Evolutionary conservation across 1,140 invertebrate genomes (phyloP).

Genomic region (Vanessa tameamea): DNA sequence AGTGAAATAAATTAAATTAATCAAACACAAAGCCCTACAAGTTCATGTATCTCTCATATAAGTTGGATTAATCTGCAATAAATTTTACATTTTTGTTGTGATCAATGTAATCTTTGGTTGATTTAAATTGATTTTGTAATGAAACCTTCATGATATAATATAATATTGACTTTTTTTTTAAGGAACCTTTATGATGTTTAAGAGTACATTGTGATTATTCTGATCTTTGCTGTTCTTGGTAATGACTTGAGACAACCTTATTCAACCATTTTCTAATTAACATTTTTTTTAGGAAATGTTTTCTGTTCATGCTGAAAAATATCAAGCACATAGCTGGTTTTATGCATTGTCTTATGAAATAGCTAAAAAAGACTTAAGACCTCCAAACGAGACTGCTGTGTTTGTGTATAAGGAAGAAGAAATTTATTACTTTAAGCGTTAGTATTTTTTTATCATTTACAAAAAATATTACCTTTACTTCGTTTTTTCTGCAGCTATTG

Average conservation of each 20-base stretch:
- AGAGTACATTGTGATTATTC: too few relatives aligned
- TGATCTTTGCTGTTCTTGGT: background rate
- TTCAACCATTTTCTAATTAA: background rate
- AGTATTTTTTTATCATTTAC: constrained; percentile 3
- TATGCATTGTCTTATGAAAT: constrained; percentile 87
- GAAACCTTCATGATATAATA: background rate
- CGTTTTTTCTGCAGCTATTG: too few relatives aligned
- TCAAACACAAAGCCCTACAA: background rate
- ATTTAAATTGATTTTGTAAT: background rate
- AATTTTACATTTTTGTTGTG: too few relatives aligned
- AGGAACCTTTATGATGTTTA: too few relatives aligned
- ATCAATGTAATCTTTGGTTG: background rate
- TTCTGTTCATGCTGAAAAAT: constrained; percentile 86
- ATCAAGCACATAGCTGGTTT: constrained; percentile 92
- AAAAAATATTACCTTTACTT: too few relatives aligned
- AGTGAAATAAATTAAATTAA: too few relatives aligned
- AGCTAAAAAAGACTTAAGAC: constrained; percentile 84
- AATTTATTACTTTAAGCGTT: constrained; percentile 66
- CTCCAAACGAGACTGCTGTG: constrained; percentile 85
- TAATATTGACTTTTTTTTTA: too few relatives aligned
- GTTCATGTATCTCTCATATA: background rate
- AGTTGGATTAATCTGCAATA: background rate
- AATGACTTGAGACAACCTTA: background rate
- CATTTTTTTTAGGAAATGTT: constrained; percentile 85
- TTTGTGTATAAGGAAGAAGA: constrained; percentile 92